Percentiles rank a stretch among this genome's conserved stretches.
phyloP scores from a whole-genome alignment of 2,888 invertebrate species.

The Pterostichus niger region DNA sequence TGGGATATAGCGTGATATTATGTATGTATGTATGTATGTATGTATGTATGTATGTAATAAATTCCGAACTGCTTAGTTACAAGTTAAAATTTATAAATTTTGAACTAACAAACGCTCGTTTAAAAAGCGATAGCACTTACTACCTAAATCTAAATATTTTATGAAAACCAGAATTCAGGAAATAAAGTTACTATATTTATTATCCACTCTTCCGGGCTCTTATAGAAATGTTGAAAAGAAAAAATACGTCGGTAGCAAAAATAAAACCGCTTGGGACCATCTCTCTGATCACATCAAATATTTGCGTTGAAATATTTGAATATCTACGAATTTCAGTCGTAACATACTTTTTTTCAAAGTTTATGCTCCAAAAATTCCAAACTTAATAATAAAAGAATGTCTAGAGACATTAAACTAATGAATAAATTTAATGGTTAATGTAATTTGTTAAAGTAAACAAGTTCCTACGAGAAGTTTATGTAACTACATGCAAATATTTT shows the following conservation, averaged over 20 bases:
- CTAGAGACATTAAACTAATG: neutral
- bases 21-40: no score
- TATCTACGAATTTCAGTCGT: conserved; percentile 11
- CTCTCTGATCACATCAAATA: neutral
- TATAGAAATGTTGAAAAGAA: neutral
- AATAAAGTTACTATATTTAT: neutral
- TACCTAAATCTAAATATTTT: no score
- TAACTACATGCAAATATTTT: conserved; percentile 15
- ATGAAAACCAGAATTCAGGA: no score
- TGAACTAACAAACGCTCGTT: no score
- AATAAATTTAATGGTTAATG: neutral
- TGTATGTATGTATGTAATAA: no score
- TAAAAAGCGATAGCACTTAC: no score
- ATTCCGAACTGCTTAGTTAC: no score
- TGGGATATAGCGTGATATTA: no score
- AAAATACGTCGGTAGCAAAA: conserved; percentile 19
- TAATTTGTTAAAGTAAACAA: conserved; percentile 11
- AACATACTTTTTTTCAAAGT: neutral
- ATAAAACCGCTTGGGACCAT: neutral
- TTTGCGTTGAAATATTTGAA: conserved; percentile 17
- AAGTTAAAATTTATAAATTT: no score
- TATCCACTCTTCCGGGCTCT: neutral
- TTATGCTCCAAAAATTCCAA: conserved; percentile 3
- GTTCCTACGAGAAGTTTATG: neutral
- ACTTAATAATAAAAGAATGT: neutral